Evolutionary conservation across 1,140 invertebrate species (phyloP).

Genomic region (Diplogasteroides magnus): DNA sequence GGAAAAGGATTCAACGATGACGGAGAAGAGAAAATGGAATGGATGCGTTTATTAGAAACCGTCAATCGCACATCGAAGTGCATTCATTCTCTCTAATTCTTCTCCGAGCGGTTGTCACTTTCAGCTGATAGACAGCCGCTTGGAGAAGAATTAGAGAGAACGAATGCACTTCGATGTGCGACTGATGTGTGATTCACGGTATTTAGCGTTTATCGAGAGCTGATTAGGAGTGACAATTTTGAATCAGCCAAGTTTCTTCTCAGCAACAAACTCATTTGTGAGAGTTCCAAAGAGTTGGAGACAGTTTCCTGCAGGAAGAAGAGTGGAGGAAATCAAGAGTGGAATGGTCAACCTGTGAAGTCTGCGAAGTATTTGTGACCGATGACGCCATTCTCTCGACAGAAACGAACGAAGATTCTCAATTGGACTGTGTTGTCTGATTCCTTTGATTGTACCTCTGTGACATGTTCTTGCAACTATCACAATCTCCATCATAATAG

Average conservation of each 20-base stretch:
- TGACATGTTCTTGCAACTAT: conserved; percentile 23
- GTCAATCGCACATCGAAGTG: background rate
- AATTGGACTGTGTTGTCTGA: background rate
- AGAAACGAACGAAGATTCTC: background rate
- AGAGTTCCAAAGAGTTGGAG: background rate
- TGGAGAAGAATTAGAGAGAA: too few species aligned
- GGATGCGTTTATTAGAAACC: too few species aligned
- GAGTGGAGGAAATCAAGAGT: background rate
- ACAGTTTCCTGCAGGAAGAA: background rate
- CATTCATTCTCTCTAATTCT: background rate
- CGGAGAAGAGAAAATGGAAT: too few species aligned
- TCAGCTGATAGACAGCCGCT: background rate
- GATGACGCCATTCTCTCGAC: background rate
- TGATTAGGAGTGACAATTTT: background rate
- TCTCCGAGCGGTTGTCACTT: background rate
- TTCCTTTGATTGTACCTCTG: background rate
- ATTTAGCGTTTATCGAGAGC: background rate
- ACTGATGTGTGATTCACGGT: too few species aligned
- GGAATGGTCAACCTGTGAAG: background rate
- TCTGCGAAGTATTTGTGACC: background rate
- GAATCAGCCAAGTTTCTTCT: background rate
- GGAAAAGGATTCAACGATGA: too few species aligned
- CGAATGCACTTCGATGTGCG: too few species aligned
- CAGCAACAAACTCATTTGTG: background rate
- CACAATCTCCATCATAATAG: conserved; percentile 32